Evolutionary conservation across 2,113 vertebrate species (phyloP).

Genomic region (Struthio camelus): DNA sequence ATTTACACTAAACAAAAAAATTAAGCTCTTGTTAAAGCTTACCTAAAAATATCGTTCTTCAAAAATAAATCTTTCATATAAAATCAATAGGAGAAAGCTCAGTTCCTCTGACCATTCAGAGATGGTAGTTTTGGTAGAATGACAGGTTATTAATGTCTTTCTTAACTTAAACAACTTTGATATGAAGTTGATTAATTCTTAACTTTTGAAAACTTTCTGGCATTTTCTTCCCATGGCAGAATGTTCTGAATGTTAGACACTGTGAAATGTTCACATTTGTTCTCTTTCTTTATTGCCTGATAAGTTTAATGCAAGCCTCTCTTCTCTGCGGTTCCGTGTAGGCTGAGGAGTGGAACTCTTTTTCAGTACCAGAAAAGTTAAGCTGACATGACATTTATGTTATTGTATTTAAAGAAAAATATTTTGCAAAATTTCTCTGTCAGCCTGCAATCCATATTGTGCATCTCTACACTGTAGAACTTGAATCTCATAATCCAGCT

Average conservation of each 20-base stretch:
- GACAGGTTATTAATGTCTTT: not conserved
- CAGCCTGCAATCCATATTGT: not conserved
- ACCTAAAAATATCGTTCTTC: not conserved
- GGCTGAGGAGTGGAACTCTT: not conserved
- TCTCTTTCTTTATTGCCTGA: not conserved
- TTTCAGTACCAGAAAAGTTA: not conserved
- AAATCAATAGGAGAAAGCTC: not conserved
- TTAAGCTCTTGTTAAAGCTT: fast-evolving
- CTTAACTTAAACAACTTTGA: not conserved
- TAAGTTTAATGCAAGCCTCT: not conserved
- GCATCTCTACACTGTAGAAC: not conserved
- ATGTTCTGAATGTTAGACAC: not conserved
- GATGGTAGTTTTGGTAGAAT: not conserved
- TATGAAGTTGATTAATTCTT: not conserved
- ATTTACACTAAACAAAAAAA: not conserved
- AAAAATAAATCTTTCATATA: not conserved
- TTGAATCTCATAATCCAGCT: not conserved
- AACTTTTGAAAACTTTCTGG: not conserved
- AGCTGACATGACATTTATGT: not conserved
- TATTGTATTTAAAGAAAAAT: not conserved
- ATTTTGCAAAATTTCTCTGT: not conserved
- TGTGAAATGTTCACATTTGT: not conserved
- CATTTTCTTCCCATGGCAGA: not conserved
- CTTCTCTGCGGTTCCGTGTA: not conserved
- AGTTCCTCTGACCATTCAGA: not conserved